Percentiles rank a stretch among this genome's conserved stretches.
Evolutionary conservation across 37 sponge, comb jelly and placozoan species (phyloP).

Genomic region (Cliona cf. orientalis): DNA sequence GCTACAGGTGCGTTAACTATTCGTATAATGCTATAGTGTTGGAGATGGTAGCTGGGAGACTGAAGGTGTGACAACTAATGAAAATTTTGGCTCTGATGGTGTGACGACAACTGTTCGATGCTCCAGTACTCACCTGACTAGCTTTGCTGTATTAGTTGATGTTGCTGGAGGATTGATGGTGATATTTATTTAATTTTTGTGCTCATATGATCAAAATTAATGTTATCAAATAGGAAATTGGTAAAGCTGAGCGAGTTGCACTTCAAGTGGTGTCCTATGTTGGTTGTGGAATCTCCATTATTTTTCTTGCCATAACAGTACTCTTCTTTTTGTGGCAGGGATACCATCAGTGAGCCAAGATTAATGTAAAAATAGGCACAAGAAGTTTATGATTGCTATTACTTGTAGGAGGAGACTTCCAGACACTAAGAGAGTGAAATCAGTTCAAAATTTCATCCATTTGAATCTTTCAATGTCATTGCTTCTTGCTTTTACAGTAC

Average conservation of each 20-base stretch:
- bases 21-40: slow-evolving; percentile 1
- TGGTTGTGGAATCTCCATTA: slow-evolving; percentile 44
- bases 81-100: background rate
- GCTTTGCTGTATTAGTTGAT: slow-evolving; percentile 77
- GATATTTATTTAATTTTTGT: background rate
- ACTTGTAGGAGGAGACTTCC: slow-evolving; percentile 21
- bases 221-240: background rate
- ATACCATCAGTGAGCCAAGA: slow-evolving; percentile 1
- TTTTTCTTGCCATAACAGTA: slow-evolving; percentile 15
- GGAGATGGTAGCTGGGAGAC: slow-evolving; percentile 48
- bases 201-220: background rate
- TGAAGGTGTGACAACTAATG: background rate
- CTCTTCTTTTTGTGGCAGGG: slow-evolving; percentile 37
- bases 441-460: slow-evolving; percentile 12
- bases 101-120: slow-evolving; percentile 23
- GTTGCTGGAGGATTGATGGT: slow-evolving; percentile 41
- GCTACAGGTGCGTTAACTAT: background rate
- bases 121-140: slow-evolving; percentile 53
- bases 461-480: slow-evolving; percentile 5
- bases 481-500: slow-evolving; percentile 6
- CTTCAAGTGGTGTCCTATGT: slow-evolving; percentile 24
- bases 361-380: background rate
- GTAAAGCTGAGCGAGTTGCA: background rate
- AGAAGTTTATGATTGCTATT: background rate
- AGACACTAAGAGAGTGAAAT: too few species aligned